Evolutionary conservation across 2,797 vertebrate species (phyloP).

Genomic region (Gephyroberyx darwinii): DNA sequence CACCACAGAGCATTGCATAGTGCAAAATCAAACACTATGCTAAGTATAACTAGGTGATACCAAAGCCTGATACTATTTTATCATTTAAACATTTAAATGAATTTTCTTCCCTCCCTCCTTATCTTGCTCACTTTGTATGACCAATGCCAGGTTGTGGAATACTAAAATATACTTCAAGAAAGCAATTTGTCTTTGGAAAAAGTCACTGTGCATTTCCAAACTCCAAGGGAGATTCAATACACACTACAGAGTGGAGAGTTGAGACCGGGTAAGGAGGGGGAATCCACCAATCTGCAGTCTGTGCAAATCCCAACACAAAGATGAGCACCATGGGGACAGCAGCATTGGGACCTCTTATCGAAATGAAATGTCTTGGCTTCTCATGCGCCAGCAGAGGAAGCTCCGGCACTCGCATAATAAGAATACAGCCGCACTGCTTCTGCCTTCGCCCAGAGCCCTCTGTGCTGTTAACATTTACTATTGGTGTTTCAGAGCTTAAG

Average conservation of each 20-base stretch:
- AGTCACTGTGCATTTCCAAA: constrained; percentile 7
- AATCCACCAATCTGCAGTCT: constrained; percentile 11
- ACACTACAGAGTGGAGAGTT: constrained; percentile 8
- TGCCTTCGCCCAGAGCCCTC: neutral
- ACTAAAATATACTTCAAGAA: constrained; percentile 56
- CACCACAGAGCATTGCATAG: constrained; percentile 14
- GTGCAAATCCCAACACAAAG: constrained; percentile 21
- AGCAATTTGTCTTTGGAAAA: constrained; percentile 54
- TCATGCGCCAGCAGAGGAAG: neutral
- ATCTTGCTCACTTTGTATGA: constrained; percentile 27
- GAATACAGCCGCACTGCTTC: neutral
- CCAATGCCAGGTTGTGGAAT: neutral
- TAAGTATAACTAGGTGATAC: constrained; percentile 9
- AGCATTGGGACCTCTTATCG: constrained; percentile 8
- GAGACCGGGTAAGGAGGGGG: neutral
- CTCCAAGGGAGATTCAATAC: constrained; percentile 36
- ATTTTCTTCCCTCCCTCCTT: constrained; percentile 25
- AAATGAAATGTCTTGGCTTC: constrained; percentile 25
- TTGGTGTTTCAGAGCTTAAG: neutral
- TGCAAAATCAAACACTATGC: constrained; percentile 40
- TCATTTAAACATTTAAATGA: constrained; percentile 43
- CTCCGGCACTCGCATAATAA: neutral
- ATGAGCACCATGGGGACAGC: neutral
- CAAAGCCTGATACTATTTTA: constrained; percentile 17
- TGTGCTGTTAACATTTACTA: constrained; percentile 1